Evolutionary conservation across 2,797 vertebrate species (phyloP).

Genomic region (Phrynocephalus vlangalii): DNA sequence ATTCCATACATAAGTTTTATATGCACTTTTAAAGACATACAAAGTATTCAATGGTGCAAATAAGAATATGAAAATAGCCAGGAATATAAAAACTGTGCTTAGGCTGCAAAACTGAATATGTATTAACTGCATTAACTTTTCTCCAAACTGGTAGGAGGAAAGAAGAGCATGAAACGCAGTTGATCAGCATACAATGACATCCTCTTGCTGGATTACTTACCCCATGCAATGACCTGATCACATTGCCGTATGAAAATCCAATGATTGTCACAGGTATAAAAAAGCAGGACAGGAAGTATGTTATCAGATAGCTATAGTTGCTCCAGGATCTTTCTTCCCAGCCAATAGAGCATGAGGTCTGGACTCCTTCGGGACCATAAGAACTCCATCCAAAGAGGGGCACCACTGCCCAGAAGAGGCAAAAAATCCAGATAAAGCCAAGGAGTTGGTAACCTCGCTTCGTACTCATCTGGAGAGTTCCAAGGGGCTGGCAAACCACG

Average conservation of each 20-base stretch:
- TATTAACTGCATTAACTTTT: background rate
- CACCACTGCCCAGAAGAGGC: conserved; percentile 77
- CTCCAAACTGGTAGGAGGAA: background rate
- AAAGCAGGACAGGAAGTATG: conserved; percentile 77
- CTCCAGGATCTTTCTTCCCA: conserved; percentile 76
- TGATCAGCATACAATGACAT: background rate
- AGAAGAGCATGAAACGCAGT: background rate
- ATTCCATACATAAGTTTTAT: background rate
- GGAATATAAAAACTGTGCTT: background rate
- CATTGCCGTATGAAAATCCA: conserved; percentile 77
- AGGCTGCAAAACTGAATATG: background rate
- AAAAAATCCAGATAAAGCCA: conserved; percentile 76
- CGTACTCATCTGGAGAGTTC: conserved; percentile 71
- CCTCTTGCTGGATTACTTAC: conserved; percentile 47
- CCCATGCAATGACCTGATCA: conserved; percentile 73
- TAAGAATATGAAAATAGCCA: background rate
- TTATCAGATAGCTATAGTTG: conserved; percentile 80
- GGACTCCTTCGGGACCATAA: conserved; percentile 76
- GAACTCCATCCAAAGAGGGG: conserved; percentile 78
- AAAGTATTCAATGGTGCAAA: background rate
- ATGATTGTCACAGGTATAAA: conserved; percentile 72
- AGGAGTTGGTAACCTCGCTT: conserved; percentile 71
- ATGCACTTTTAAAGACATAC: background rate
- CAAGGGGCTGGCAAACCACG: conserved; percentile 75
- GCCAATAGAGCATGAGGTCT: conserved; percentile 79